Evolutionary conservation across 2,113 vertebrate species (phyloP), one percentile per base, ranked within the genome.

Genomic region (Sitta europaea): DNA sequence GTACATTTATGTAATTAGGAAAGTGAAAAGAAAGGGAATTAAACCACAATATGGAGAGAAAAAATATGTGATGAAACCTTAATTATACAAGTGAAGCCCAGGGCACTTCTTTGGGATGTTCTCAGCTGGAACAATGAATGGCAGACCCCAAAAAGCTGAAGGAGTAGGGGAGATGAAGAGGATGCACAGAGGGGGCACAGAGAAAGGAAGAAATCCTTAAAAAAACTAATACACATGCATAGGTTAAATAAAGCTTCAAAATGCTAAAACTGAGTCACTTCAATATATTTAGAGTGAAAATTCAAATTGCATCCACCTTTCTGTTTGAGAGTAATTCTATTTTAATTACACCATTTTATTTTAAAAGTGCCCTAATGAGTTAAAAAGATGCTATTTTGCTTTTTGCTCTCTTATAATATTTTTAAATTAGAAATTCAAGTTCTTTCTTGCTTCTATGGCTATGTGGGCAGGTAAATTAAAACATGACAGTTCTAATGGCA

Each of bases 381-480:
- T 89, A 79, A 62, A 75, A 90, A 55, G 67, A 74, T 20, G 35
- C 17, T 80, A 2, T 54, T 96, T 91, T 61, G 42, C 28, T 77
- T 88, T 96, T 86, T 73, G 45, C 38, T 88, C 36, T 38, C 87
- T 43, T 91, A 25, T 22, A 55, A 38, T 82, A 86, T 92, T 93
- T 91, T 94, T 40, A n/a, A 40, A 76, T 87, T 74, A 92, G 59
- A 86, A 94, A 89, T 87, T 84, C 68, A 36, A 71, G 43, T n/a
- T 81, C n/a, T 42, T 45, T 76, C 76, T 58, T 92, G 65, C 57
- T 80, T 91, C 68, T 77, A 5, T 45, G 51, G 61, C 59, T 78
- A 77, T 27, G 65, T 72, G 61, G 81, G 81, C 80, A 96, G 68
- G 87, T 83, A 86, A 76, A 77, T 90, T 82, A 77, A 79, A 93